Evolutionary conservation across 2,888 invertebrate species (phyloP).

Genomic region (Loripinus fragilis): DNA sequence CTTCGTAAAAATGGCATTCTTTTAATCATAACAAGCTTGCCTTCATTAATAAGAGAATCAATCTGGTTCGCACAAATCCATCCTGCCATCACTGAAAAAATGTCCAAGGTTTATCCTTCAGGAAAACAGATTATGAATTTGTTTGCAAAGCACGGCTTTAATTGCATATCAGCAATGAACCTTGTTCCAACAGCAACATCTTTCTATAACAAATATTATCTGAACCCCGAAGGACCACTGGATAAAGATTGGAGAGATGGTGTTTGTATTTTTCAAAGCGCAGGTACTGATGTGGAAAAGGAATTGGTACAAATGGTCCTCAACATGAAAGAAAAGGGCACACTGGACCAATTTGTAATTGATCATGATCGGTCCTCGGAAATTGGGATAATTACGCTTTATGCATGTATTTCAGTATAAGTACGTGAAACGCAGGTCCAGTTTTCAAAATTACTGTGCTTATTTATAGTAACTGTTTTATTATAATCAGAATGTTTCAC

Average conservation of each 20-base stretch:
- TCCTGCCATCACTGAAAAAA: background rate
- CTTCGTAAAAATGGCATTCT: background rate
- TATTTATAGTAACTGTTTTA: no score
- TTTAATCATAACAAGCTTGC: background rate
- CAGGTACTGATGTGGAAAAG: background rate
- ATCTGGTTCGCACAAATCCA: background rate
- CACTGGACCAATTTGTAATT: background rate
- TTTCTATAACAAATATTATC: background rate
- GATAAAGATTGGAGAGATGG: background rate
- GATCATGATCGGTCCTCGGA: background rate
- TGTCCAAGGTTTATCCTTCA: background rate
- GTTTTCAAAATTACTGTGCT: no score
- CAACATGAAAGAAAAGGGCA: background rate
- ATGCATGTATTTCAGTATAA: no score
- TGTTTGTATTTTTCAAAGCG: background rate
- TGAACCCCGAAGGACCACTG: background rate
- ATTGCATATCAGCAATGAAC: background rate
- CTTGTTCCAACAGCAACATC: background rate
- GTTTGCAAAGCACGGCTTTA: background rate
- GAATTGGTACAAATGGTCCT: background rate
- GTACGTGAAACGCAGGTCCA: no score
- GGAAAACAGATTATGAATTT: background rate
- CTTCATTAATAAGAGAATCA: background rate
- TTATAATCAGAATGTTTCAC: no score
- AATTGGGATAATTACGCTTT: background rate